Base-by-base conservation (phyloP, 2,797 vertebrate species). In the Sebastes kiyomatsui region DNA sequence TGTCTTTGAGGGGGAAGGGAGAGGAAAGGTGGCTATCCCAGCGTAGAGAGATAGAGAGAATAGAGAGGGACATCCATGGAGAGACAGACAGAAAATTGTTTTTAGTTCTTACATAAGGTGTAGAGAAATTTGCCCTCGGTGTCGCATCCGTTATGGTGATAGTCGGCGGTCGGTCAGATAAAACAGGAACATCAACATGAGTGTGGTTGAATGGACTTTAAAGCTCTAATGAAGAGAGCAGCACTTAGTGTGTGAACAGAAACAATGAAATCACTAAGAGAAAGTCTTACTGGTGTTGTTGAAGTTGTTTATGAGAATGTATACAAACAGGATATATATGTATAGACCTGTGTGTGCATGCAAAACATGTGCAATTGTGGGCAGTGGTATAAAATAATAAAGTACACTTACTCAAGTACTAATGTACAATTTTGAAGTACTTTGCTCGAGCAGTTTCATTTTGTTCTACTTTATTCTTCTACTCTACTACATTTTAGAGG, bases 1-100 rank as follows among this genome's bases (percentile, higher is more conserved):
- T 82, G 69, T 83, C 42, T 87, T 81, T 85, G 88, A 88, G 90
- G 91, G 90, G 92, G 89, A 87, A 84, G 91, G 90, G 90, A 88
- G 79, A 78, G 79, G 74, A 87, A 86, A 92, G 89, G 89, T 93
- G 90, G 90, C 80, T 88, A 88, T 88, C 76, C 77, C 81, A 86
- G 84, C 25, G 75, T 60, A 82, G 33, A 81, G 54, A 72, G 58
- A 87, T 82, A 87, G 83, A 88, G 46, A 80, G 33, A 88, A 69
- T 46, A 84, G 68, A 87, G 72, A 85, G 76, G 49, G 77, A 85
- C 69, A 67, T 75, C 78, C 65, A 72, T 1, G 20, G 23, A 76
- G 69, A 67, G 67, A 77, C 46, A 46, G 61, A 84, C 52, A 72
- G 52, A 85, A 69, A 82, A 88, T 62, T 82, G 35, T 56, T 83